Evolutionary conservation across 1,140 invertebrate genomes (phyloP), one percentile per base, ranked within the genome.

Genomic region (Anastrepha ludens): DNA sequence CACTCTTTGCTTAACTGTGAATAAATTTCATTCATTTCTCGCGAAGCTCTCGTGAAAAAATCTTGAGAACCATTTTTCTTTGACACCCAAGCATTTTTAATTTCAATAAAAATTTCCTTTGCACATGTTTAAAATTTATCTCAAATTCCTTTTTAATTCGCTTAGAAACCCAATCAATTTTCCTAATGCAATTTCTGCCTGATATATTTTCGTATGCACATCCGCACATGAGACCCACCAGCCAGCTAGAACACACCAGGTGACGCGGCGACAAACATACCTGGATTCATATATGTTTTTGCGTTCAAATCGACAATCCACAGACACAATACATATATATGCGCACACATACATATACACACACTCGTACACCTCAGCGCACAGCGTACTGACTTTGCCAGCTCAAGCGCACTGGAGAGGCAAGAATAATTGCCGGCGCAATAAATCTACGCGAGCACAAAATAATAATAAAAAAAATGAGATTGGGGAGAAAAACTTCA

Each of bases 341-440:
- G 62, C 29, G 50, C 15, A 50, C 64, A 55, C 47, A 60, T n/a
- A 39, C 29, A 60, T 60, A 20, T 41, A 67, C 1, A 39, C 64
- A 65, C 44, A 67, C 2, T n/a, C 86, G 41, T 9, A 81, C 20
- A 47, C 74, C 20, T 81, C 6, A 81, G 47, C 47, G 74, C 15
- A 55, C 74, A 55, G 8, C 17, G 3, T n/a, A 47, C 74, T n/a
- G 47, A 39, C n/a, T 44, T 47, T 81, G 44, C 41, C 74, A 81
- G 55, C 20, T 29, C 17, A 81, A 81, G 74, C 74, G 74, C 74
- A 81, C 74, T 81, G 74, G 47, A 92, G 89, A 81, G 47, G 74
- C n/a, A 81, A 58, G 74, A 92, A 92, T 92, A 92, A 92, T 92
- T 90, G 91, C 89, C 90, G 90, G 89, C 89, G 91, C 88, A 91